Evolutionary conservation across 2,888 invertebrate genomes (phyloP).

Genomic region (Boloria selene): DNA sequence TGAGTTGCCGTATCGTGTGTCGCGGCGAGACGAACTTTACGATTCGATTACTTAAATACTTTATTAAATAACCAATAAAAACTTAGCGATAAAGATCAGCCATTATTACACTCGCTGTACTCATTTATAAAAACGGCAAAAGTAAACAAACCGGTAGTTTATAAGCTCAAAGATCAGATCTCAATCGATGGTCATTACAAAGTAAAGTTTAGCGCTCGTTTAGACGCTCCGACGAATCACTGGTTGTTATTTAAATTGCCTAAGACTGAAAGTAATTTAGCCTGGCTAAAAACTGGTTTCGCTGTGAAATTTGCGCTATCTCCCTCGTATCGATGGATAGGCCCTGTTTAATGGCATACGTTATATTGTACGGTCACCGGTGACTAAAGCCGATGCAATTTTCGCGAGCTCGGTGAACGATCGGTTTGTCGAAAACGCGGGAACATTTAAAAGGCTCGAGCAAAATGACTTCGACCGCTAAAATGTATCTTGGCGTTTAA

Average conservation of each 20-base stretch:
- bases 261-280: constrained; percentile 59
- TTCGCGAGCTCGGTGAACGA: constrained; percentile 47
- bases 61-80: constrained; percentile 18
- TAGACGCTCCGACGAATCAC: constrained; percentile 60
- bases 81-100: constrained; percentile 17
- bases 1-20: constrained; percentile 52
- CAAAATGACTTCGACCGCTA: constrained; percentile 64
- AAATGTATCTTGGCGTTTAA: constrained; percentile 68
- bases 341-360: constrained; percentile 22
- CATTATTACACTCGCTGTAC: constrained; percentile 8
- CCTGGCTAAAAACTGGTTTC: constrained; percentile 59
- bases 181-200: constrained; percentile 59
- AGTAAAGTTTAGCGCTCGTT: constrained; percentile 47
- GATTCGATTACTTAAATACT: constrained; percentile 1
- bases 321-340: constrained; percentile 24
- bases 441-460: constrained; percentile 55
- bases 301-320: constrained; percentile 50
- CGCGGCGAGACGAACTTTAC: constrained; percentile 27
- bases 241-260: constrained; percentile 66
- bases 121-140: constrained; percentile 44
- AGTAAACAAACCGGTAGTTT: constrained; percentile 51
- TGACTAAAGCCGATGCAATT: constrained; percentile 66
- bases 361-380: constrained; percentile 34
- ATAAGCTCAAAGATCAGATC: constrained; percentile 47
- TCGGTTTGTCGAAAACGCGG: constrained; percentile 47